Conservation (phyloP, 2,888 invertebrate species). For the Latrodectus hesperus region DNA sequence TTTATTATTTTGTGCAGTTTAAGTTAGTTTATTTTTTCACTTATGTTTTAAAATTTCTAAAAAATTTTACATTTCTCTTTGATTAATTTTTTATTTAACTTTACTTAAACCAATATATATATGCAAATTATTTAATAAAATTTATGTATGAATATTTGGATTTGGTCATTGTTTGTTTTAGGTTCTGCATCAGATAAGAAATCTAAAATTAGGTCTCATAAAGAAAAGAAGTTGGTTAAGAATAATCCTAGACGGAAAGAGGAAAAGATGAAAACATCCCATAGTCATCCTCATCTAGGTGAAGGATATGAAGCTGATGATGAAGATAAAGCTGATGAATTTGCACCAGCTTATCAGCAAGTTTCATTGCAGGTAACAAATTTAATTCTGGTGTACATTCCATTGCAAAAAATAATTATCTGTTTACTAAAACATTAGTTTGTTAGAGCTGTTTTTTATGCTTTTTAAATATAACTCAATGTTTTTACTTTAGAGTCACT, state of each 20-base stretch:
- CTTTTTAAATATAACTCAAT: no score
- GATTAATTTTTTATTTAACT: no score
- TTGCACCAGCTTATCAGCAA: conserved; percentile 83
- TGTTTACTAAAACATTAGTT: neutral
- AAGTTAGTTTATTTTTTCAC: no score
- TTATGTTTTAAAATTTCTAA: no score
- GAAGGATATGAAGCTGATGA: conserved; percentile 77
- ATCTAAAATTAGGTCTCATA: conserved; percentile 36
- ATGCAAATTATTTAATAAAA: no score
- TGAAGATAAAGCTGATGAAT: conserved; percentile 80
- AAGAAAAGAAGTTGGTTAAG: conserved; percentile 65
- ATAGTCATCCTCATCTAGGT: conserved; percentile 62
- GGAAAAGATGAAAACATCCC: conserved; percentile 48
- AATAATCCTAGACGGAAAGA: conserved; percentile 60
- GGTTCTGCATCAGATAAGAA: conserved; percentile 32
- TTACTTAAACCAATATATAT: no score
- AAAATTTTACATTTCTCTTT: no score
- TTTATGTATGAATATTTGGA: no score
- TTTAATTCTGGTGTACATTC: neutral
- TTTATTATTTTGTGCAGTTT: no score
- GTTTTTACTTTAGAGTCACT: no score
- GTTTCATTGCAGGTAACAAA: conserved; percentile 82
- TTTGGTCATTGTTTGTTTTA: neutral
- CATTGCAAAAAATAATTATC: neutral
- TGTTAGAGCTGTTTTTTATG: neutral